Base-by-base conservation (phyloP, 2,113 vertebrate species). In the Suricata suricatta region DNA sequence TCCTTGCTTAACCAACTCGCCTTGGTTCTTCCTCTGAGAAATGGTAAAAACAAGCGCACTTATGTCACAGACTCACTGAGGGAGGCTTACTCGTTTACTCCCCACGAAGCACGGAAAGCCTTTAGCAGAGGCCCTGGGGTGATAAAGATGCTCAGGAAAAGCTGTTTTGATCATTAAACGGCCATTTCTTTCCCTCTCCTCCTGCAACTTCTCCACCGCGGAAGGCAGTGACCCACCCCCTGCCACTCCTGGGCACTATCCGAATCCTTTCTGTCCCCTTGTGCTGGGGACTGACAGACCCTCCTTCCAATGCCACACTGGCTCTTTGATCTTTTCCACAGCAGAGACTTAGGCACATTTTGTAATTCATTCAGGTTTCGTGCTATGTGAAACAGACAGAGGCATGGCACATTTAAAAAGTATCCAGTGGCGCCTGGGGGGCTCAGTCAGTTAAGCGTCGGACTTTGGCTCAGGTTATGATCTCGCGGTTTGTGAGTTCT, bases 1-100 rank as follows among this genome's bases (percentile, higher is more conserved):
- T 69, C 9, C 4, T 97, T 97, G 52, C 80, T 93, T 79, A 86
- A 95, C 25, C 7, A 7, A 29, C 69, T 63, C 25, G 2, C 54
- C 27, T 63, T 63, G 96, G 90, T 96, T 92, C 90, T 95, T 97
- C 68, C 54, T 54, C 57, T 66, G 82, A 76, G 47, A 47, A 71
- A 83, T 54, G 33, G 35, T 41, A 21, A 84, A 88, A 85, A 86
- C 33, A 81, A 71, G n/a, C 11, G 3, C 3, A n/a, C 54, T 82
- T 41, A 85, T 16, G 33, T 60, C 63, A 10, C 25, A 80, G 66
- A 76, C 35, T 93, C 76, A 80, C 33, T 0, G 17, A 64, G 33
- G n/a, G 21, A n/a, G 2, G 41, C 41, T 41, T 4, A 41, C 41
- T 41, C 3, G 17, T 74, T 92, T 68, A 41, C 47, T 33, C 15